Conservation (phyloP, 2,888 invertebrate species). For the Tricholauxania praeusta region DNA sequence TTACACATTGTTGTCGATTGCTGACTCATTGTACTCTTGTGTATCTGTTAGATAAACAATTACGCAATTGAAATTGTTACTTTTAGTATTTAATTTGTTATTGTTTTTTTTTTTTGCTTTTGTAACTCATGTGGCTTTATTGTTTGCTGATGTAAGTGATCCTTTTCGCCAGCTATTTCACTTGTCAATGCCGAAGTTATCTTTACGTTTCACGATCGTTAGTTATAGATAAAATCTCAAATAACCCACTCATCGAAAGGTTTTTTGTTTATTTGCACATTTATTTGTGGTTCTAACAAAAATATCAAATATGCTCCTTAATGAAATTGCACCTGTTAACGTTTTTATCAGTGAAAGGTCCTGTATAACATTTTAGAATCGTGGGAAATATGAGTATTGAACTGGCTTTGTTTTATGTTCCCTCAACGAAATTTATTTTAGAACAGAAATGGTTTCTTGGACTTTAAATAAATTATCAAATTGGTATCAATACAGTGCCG, state of each 20-base stretch:
- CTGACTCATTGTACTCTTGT: not conserved
- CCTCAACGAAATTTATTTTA: no score
- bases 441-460: no score
- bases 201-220: not conserved
- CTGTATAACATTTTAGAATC: not conserved
- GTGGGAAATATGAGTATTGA: no score
- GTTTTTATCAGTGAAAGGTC: not conserved
- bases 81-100: not conserved
- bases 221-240: conserved; percentile 21
- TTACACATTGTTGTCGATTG: not conserved
- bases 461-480: no score
- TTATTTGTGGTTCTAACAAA: conserved; percentile 49
- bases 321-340: conserved; percentile 31
- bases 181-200: no score
- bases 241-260: conserved; percentile 21
- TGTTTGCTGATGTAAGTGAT: conserved; percentile 24
- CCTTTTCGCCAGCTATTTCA: not conserved
- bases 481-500: no score
- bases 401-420: no score
- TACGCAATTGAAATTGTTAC: conserved; percentile 28
- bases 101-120: not conserved
- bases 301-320: conserved; percentile 45
- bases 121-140: conserved; percentile 26
- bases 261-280: conserved; percentile 29
- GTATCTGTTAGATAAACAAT: conserved; percentile 19